Evolutionary conservation across 2,888 invertebrate genomes (phyloP).

Genomic region (Disparrhopalites patrizii): DNA sequence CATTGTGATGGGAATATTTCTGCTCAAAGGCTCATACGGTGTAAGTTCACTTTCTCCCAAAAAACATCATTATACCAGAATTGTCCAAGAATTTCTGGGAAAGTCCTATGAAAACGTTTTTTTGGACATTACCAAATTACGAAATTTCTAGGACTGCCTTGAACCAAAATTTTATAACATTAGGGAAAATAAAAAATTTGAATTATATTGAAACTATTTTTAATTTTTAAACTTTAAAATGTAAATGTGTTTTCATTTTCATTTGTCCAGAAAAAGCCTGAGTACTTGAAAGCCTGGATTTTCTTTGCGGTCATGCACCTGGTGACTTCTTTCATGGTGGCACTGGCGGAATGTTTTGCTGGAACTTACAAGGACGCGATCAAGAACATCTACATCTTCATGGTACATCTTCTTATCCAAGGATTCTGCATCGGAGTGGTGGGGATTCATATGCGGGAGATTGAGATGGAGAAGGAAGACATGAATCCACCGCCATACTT

Average conservation of each 20-base stretch:
- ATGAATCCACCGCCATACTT: not conserved
- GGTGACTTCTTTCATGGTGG: not conserved
- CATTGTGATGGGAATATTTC: not conserved
- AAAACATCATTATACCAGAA: not conserved
- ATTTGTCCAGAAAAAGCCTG: not conserved
- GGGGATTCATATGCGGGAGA: constrained; percentile 1
- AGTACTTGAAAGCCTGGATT: not conserved
- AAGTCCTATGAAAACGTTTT: too few relatives aligned
- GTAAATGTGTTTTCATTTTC: too few relatives aligned
- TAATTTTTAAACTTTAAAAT: too few relatives aligned
- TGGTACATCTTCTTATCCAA: not conserved
- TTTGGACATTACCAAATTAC: too few relatives aligned
- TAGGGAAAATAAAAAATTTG: too few relatives aligned
- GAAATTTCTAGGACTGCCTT: too few relatives aligned
- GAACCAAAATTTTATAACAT: too few relatives aligned
- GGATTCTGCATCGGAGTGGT: constrained; percentile 1
- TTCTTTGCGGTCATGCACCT: constrained; percentile 3
- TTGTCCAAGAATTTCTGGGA: too few relatives aligned
- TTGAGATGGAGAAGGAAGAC: not conserved
- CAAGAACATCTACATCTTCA: constrained; percentile 2
- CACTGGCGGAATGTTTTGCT: not conserved
- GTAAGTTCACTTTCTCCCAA: not conserved
- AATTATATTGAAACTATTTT: too few relatives aligned
- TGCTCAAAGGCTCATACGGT: constrained; percentile 4
- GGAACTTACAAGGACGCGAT: not conserved